Percentiles rank a stretch among this genome's conserved stretches.
Conservation (phyloP, 2,113 vertebrate species). For the Pantherophis guttatus region DNA sequence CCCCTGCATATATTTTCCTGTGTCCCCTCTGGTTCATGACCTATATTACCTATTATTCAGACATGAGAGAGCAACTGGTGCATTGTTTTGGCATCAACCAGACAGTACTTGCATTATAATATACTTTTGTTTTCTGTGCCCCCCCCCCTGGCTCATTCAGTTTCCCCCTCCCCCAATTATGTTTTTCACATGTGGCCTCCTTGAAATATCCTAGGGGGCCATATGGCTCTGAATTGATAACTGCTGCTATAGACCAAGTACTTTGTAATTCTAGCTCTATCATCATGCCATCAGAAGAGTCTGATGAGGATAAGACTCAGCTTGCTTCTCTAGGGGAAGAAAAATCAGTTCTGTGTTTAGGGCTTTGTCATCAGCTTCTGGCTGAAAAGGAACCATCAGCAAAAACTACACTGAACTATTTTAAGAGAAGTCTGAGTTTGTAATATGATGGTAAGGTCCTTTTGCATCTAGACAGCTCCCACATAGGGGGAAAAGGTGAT, state of each 20-base stretch:
- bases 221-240: not conserved
- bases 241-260: not conserved
- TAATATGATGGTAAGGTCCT: not conserved
- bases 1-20: not conserved
- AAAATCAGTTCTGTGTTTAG: not conserved
- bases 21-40: not conserved
- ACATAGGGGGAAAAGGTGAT: not conserved
- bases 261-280: not conserved
- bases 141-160: not conserved
- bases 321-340: not conserved
- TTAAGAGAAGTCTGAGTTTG: not conserved
- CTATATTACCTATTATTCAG: not conserved
- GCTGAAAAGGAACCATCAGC: not conserved
- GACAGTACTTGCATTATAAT: not conserved
- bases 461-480: not conserved
- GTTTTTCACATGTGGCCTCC: not conserved
- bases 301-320: not conserved
- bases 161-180: not conserved
- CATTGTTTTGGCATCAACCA: not conserved
- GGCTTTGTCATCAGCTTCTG: not conserved
- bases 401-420: not conserved
- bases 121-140: not conserved
- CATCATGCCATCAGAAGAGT: not conserved
- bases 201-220: not conserved
- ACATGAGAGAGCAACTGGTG: not conserved